Percentiles rank a stretch among this genome's conserved stretches.
phyloP scores from a whole-genome alignment of 2,888 invertebrate species.

The Nephrotoma appendiculata region DNA sequence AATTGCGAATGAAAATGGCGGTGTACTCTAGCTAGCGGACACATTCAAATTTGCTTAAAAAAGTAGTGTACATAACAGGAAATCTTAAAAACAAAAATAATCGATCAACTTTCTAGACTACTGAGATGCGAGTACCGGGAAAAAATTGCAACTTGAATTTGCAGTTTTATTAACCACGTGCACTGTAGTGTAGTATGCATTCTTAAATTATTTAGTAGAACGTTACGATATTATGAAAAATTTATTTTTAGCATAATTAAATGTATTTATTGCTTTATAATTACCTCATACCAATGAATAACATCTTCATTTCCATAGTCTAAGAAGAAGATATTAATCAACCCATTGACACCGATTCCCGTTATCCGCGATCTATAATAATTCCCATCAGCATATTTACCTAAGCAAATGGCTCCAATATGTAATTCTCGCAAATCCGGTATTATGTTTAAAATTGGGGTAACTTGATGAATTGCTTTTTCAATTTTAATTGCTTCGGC shows the following conservation, averaged over 20 bases:
- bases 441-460: constrained; percentile 13
- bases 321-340: constrained; percentile 49
- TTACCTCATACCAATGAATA: constrained; percentile 37
- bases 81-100: background rate
- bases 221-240: background rate
- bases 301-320: constrained; percentile 52
- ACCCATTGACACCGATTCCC: constrained; percentile 35
- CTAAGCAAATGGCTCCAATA: constrained; percentile 41
- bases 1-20: background rate
- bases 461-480: constrained; percentile 18
- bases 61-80: background rate
- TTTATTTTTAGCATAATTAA: background rate
- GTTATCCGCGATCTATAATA: constrained; percentile 50
- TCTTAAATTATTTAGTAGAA: background rate
- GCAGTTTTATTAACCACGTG: background rate
- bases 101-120: too few species aligned
- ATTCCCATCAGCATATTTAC: constrained; percentile 48
- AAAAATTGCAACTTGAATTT: background rate
- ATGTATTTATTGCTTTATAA: constrained; percentile 24
- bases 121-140: too few species aligned
- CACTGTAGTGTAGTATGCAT: background rate
- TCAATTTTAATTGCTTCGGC: constrained; percentile 41
- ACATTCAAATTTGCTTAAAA: background rate
- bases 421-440: background rate
- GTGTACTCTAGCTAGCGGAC: background rate